Conservation (phyloP, 2,888 invertebrate species). For the Leptinotarsa haldemani region DNA sequence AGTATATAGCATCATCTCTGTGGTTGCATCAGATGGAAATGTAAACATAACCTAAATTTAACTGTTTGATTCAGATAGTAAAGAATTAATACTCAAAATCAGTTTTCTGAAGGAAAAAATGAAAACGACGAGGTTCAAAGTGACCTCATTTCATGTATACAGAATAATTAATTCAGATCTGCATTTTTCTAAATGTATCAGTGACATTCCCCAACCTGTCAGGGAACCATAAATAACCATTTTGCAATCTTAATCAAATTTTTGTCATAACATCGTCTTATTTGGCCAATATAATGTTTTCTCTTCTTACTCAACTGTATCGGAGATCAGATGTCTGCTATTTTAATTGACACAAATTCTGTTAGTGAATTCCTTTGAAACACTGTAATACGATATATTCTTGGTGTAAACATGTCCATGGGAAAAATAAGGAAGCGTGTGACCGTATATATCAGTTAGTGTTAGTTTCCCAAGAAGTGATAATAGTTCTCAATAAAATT, state of each 20-base stretch:
- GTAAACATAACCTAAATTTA: no score
- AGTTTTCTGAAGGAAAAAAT: no score
- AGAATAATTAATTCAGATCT: background rate
- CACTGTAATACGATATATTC: background rate
- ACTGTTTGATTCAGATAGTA: no score
- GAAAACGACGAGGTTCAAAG: no score
- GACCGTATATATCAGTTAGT: background rate
- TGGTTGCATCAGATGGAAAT: no score
- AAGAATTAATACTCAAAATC: no score
- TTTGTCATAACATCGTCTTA: slow-evolving; percentile 24
- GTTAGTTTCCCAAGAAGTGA: no score
- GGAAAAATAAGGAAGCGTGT: slow-evolving; percentile 4
- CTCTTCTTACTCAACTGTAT: slow-evolving; percentile 16
- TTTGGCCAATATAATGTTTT: slow-evolving; percentile 25
- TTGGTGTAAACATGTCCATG: background rate
- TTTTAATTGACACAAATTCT: slow-evolving; percentile 14
- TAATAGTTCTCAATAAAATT: no score
- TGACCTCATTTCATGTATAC: no score
- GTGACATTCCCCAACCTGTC: background rate
- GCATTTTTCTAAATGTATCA: background rate
- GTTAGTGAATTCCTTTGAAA: background rate
- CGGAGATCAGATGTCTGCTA: slow-evolving; percentile 8
- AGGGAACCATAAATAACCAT: slow-evolving; percentile 1
- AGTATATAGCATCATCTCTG: no score
- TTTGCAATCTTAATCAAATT: slow-evolving; percentile 22